phyloP scores from a whole-genome alignment of 1,140 invertebrate species.

The Papilio aristodemus region DNA sequence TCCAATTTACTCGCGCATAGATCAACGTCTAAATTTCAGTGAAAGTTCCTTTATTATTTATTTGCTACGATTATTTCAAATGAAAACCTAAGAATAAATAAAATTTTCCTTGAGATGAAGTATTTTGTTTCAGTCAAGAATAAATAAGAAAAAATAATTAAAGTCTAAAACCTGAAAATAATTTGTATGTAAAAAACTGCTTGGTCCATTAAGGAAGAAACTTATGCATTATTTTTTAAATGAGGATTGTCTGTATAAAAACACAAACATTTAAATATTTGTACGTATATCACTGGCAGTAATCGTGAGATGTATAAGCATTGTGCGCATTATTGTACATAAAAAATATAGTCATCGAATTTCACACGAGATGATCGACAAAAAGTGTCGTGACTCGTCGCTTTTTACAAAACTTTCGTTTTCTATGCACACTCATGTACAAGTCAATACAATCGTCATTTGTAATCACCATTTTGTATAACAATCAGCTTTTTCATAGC shows the following conservation, averaged over 20 bases:
- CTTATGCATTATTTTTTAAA: too few relatives aligned
- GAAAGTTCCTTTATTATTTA: conserved; percentile 45
- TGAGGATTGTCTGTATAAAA: not conserved
- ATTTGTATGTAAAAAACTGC: too few relatives aligned
- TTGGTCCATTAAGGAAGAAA: too few relatives aligned
- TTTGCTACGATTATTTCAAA: conserved; percentile 11
- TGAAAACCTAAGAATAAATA: not conserved
- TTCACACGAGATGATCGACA: conserved; percentile 66
- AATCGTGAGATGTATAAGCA: conserved; percentile 2
- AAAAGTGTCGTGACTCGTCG: conserved; percentile 56
- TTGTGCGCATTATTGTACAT: conserved; percentile 42
- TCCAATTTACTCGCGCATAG: conserved; percentile 54
- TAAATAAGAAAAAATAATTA: too few relatives aligned
- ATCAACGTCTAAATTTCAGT: conserved; percentile 50
- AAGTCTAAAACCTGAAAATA: too few relatives aligned
- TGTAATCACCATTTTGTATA: conserved; percentile 39
- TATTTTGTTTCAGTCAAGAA: too few relatives aligned
- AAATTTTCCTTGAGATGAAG: not conserved
- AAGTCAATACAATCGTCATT: conserved; percentile 47
- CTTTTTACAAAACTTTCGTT: conserved; percentile 58
- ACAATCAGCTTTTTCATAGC: conserved; percentile 39
- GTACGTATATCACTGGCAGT: not conserved
- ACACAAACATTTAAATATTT: not conserved
- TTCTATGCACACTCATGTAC: conserved; percentile 53
- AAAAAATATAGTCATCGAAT: conserved; percentile 41